Conservation (phyloP, 2,113 vertebrate genomes). For the Pycnonotus jocosus region DNA sequence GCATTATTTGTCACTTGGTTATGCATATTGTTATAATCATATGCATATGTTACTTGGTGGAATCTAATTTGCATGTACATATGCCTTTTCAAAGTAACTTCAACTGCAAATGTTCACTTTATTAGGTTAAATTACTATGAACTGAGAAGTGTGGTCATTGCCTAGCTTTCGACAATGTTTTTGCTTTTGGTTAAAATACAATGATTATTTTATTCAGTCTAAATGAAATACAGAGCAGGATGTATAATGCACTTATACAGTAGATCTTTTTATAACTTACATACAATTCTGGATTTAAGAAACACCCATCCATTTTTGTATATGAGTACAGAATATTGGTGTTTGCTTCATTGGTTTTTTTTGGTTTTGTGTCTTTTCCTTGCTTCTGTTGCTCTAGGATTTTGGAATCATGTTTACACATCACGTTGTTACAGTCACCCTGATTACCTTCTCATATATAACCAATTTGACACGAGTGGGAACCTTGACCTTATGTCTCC, state of each 20-base stretch:
- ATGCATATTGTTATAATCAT: background rate
- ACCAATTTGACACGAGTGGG: slow-evolving; percentile 94
- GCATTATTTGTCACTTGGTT: background rate
- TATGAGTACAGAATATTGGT: background rate
- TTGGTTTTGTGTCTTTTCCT: background rate
- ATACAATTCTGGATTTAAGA: background rate
- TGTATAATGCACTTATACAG: background rate
- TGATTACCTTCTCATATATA: slow-evolving; percentile 91
- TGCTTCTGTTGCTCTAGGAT: slow-evolving; percentile 76
- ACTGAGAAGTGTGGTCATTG: background rate
- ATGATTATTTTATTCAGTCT: background rate
- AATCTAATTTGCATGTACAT: background rate
- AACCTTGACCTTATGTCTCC: slow-evolving; percentile 89
- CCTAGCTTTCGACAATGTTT: background rate
- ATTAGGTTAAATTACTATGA: background rate
- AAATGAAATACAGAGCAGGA: background rate
- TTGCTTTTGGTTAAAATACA: background rate
- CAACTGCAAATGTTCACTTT: background rate
- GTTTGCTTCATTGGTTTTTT: background rate
- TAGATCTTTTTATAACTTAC: background rate
- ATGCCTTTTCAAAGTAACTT: background rate
- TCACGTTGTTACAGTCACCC: slow-evolving; percentile 83
- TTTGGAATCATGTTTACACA: slow-evolving; percentile 94
- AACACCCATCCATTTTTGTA: background rate
- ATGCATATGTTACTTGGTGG: background rate